Evolutionary conservation across 2,113 vertebrate genomes (phyloP).

Genomic region (Tonatia bakeri): DNA sequence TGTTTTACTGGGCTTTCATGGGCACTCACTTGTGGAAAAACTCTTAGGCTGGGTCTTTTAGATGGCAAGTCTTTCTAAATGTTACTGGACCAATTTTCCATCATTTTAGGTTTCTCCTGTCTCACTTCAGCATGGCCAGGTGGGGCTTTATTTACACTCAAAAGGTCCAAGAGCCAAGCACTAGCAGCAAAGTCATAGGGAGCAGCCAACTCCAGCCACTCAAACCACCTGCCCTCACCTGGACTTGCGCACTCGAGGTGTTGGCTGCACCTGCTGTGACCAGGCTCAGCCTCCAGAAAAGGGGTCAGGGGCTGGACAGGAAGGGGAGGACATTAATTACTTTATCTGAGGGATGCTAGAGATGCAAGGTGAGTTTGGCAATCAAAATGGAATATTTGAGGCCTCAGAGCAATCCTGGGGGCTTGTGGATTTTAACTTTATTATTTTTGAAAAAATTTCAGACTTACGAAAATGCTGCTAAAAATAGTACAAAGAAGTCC

Average conservation of each 20-base stretch:
- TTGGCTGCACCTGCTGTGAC: not conserved
- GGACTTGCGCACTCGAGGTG: not conserved
- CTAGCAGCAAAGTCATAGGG: not conserved
- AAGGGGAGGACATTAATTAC: not conserved
- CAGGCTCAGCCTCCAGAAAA: not conserved
- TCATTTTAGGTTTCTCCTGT: not conserved
- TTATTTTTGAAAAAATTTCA: slow-evolving; percentile 43
- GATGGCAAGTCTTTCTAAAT: not conserved
- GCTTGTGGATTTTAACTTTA: slow-evolving; percentile 23
- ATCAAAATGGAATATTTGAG: not conserved
- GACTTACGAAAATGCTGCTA: slow-evolving; percentile 12
- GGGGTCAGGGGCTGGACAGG: too few relatives aligned
- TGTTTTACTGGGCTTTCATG: not conserved
- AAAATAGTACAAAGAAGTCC: slow-evolving; percentile 17
- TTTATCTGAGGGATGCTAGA: not conserved
- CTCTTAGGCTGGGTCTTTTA: not conserved
- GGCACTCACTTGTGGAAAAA: not conserved
- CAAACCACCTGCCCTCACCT: not conserved
- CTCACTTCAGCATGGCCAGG: not conserved
- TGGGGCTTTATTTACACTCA: not conserved
- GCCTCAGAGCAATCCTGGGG: not conserved
- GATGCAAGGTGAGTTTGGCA: not conserved
- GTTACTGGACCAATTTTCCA: not conserved
- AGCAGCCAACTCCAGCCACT: not conserved
- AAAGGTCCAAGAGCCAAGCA: not conserved